Base-by-base conservation (phyloP, 2,797 vertebrate species). In the Sphenopsis melanotis region DNA sequence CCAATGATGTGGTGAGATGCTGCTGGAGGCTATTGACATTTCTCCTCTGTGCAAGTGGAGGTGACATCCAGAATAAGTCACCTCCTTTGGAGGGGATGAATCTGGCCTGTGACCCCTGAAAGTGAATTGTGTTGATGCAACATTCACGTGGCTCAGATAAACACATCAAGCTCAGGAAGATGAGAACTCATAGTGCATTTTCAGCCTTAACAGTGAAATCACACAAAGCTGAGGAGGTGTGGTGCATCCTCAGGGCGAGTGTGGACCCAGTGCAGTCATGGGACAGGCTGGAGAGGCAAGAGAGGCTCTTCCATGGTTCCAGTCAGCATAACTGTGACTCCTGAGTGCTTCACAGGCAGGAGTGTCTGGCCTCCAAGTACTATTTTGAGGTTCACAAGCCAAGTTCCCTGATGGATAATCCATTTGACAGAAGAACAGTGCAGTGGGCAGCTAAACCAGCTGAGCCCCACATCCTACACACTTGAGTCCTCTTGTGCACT, bases 221-320 rank as follows among this genome's bases (percentile, higher is more conserved):
- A 3, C 11, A n/a, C 6, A 37, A 57, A 68, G 30, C 12, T 50
- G 7, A 46, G 30, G 53, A 47, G 44, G 4, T 16, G 14, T 60
- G 34, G 61, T 27, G 49, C 16, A 8, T 61, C 46, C 36, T 78
- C 65, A 37, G 36, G 16, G 49, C 1, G 2, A 50, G 68, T n/a
- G 20, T 0, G 4, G 41, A 44, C 3, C 6, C 22, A 10, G 12
- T n/a, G n/a, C n/a, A 85, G 36, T 11, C 15, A 8, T 3, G 14
- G 24, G 20, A 15, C 20, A 39, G 49, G 49, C 20, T 77, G 56
- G n/a, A 78, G 36, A 50, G 15, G 27, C 17, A 81, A 50, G 20
- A 63, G 78, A 41, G 19, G 15, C 15, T 68, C 44, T 55, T 59
- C 26, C n/a, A 20, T 0, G 2, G 34, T 14, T 49, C 15, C 72